Conservation (phyloP, 2,113 vertebrate genomes). For the Syrrhaptes paradoxus region DNA sequence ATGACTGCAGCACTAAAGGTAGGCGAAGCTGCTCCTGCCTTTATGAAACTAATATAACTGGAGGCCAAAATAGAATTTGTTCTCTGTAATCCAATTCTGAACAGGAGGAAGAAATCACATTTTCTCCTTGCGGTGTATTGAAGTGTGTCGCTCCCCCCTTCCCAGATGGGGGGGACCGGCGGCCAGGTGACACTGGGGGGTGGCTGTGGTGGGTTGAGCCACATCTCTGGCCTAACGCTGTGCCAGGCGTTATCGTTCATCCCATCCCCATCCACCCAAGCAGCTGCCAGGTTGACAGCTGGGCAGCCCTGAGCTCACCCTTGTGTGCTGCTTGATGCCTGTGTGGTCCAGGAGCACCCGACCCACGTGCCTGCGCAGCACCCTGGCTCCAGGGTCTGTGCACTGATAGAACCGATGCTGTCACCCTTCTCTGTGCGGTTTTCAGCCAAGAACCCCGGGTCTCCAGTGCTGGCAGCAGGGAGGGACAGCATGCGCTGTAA, state of each 20-base stretch:
- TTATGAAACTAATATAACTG: not conserved
- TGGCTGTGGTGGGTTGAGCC: not conserved
- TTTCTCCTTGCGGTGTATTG: not conserved
- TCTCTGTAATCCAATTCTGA: not conserved
- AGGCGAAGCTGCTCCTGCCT: not conserved
- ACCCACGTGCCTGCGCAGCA: too few relatives aligned
- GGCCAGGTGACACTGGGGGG: not conserved
- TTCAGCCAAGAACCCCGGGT: rapidly evolving
- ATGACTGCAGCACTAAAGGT: conserved; percentile 96
- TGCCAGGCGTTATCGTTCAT: too few relatives aligned
- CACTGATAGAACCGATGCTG: rapidly evolving
- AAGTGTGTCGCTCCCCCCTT: not conserved
- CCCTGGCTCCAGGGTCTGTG: not conserved
- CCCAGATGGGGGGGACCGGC: not conserved
- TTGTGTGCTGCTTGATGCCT: too few relatives aligned
- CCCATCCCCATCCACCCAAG: not conserved
- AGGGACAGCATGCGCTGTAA: rapidly evolving
- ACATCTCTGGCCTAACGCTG: not conserved
- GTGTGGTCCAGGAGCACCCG: not conserved
- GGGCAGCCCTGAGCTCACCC: too few relatives aligned
- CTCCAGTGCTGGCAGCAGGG: not conserved
- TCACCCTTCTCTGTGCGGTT: not conserved
- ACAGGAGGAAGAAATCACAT: not conserved
- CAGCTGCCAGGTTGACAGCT: not conserved
- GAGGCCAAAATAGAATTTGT: not conserved